These are phyloP conservation scores for Gryon sp. DNA, from an alignment of 1,140 invertebrate species.

Conservation along the genomic window DNA sequence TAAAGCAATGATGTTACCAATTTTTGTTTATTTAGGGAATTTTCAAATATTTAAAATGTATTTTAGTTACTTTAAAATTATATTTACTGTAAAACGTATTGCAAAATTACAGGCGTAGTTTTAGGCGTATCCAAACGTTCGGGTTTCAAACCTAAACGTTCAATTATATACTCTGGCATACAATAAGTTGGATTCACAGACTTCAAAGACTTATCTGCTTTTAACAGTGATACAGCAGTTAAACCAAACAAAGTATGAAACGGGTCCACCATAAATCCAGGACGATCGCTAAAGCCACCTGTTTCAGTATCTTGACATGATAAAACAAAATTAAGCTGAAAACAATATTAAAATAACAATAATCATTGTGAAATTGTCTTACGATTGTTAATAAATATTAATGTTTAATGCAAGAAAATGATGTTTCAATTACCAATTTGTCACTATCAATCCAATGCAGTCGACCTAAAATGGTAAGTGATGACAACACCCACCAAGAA, in stretches of 20 bases:
- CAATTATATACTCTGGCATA: conserved; percentile 93
- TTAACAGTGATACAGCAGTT: conserved; percentile 94
- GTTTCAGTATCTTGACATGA: conserved; percentile 87
- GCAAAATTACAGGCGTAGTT: too few relatives aligned
- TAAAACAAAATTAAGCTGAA: conserved; percentile 83
- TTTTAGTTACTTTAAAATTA: too few relatives aligned
- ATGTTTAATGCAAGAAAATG: too few relatives aligned
- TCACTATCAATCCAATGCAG: conserved; percentile 97
- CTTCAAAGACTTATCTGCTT: conserved; percentile 84
- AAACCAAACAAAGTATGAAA: conserved; percentile 99
- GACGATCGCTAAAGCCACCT: conserved; percentile 97
- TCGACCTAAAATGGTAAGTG: conserved; percentile 94
- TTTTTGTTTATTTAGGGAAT: too few relatives aligned
- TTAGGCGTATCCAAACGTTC: conserved; percentile 70
- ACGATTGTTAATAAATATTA: too few relatives aligned
- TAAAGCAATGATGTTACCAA: too few relatives aligned
- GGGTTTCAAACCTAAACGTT: conserved; percentile 85
- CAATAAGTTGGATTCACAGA: conserved; percentile 97
- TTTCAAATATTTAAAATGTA: too few relatives aligned
- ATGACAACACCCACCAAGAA: conserved; percentile 98
- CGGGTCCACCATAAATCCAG: conserved; percentile 97
- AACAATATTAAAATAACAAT: conserved; percentile 28
- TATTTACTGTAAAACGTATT: too few relatives aligned
- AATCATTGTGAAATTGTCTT: too few relatives aligned
- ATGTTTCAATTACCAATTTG: too few relatives aligned